phyloP scores from a whole-genome alignment of 2,113 vertebrate species.

The Ahaetulla prasina region DNA sequence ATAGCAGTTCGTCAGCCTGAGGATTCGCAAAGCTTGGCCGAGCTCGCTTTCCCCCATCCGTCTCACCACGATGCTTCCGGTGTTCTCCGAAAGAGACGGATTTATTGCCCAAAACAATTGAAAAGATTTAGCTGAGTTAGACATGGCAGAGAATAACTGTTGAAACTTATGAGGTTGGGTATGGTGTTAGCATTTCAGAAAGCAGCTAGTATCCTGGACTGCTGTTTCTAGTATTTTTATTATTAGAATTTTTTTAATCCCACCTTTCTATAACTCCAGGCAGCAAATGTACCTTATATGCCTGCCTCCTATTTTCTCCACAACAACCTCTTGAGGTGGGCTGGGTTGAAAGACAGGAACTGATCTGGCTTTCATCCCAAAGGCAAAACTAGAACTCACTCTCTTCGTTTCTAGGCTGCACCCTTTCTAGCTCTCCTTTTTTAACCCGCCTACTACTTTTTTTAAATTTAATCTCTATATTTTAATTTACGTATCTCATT shows the following conservation, averaged over 20 bases:
- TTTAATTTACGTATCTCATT: not conserved
- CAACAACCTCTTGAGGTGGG: not conserved
- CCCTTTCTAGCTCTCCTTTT: not conserved
- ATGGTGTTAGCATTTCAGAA: not conserved
- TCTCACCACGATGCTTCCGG: no score
- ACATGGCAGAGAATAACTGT: not conserved
- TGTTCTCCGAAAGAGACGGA: no score
- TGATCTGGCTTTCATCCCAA: not conserved
- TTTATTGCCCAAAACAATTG: not conserved
- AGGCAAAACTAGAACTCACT: not conserved
- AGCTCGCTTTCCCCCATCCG: no score
- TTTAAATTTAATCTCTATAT: not conserved
- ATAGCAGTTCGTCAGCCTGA: no score
- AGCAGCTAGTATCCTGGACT: not conserved
- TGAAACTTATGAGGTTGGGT: not conserved
- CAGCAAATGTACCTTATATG: not conserved
- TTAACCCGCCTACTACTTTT: not conserved
- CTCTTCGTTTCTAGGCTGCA: not conserved
- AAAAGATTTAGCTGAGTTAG: not conserved
- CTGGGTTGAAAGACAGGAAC: not conserved
- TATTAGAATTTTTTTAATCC: not conserved
- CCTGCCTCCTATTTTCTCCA: not conserved
- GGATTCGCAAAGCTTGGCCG: no score
- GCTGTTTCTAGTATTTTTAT: not conserved
- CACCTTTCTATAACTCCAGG: not conserved